These are phyloP conservation scores for Amiota mariae DNA, from an alignment of 2,888 invertebrate species.

Conservation along the genomic window DNA sequence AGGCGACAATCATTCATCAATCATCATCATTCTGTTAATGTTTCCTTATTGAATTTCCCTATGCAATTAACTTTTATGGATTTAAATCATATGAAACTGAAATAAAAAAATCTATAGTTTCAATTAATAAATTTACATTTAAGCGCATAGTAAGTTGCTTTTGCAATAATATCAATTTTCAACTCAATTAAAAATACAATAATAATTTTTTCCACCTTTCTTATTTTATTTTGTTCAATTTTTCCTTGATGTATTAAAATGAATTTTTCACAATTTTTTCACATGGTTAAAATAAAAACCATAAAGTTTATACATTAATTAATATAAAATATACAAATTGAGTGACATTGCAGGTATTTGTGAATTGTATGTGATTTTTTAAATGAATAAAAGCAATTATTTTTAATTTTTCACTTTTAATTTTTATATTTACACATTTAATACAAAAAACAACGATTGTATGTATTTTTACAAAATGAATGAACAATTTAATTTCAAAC, in stretches of 20 bases:
- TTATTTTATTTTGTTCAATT: constrained; percentile 11
- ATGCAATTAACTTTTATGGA: no score
- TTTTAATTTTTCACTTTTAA: neutral
- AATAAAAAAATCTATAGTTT: no score
- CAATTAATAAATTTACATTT: no score
- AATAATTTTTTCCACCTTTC: constrained; percentile 35
- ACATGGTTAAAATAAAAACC: neutral
- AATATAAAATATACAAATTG: constrained; percentile 39
- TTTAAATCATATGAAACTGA: no score
- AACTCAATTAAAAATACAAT: constrained; percentile 24
- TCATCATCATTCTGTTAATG: no score
- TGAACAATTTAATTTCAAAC: neutral
- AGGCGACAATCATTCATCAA: no score
- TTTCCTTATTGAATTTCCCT: no score
- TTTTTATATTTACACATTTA: neutral
- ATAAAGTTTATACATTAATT: constrained; percentile 39
- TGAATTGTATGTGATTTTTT: neutral
- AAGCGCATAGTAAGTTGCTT: no score
- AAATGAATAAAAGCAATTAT: neutral
- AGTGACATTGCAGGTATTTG: constrained; percentile 23
- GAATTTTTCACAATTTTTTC: neutral
- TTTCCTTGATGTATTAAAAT: neutral
- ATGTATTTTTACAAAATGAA: neutral
- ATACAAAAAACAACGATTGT: neutral
- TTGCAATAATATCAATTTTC: constrained; percentile 25